A percentile compares a stretch with the other conserved stretches of the same genome.
phyloP scores from a whole-genome alignment of 1,140 invertebrate species.

The Rhagoletis zephyria region DNA sequence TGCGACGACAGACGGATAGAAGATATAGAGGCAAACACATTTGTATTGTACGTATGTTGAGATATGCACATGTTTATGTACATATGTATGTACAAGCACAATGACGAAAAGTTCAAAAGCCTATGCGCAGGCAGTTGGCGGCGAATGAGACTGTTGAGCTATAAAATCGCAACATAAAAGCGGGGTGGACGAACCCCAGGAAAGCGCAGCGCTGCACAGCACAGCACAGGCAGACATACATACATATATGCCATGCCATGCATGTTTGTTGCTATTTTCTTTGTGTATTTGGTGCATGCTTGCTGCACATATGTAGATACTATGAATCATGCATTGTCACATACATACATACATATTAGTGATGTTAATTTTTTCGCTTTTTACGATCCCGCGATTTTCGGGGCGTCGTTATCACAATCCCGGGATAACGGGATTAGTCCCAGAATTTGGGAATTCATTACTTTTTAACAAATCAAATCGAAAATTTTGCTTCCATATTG shows the following conservation, averaged over 20 bases:
- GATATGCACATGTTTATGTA: slow-evolving; percentile 22
- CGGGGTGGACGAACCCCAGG: neutral
- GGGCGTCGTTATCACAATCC: too few relatives aligned
- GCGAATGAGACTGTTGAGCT: slow-evolving; percentile 25
- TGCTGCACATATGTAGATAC: too few relatives aligned
- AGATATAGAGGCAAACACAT: neutral
- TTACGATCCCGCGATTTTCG: too few relatives aligned
- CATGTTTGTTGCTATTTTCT: too few relatives aligned
- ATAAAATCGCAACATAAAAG: slow-evolving; percentile 18
- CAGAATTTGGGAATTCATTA: too few relatives aligned
- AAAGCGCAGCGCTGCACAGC: too few relatives aligned
- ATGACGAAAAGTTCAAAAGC: slow-evolving; percentile 45
- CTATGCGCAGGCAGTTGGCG: slow-evolving; percentile 24
- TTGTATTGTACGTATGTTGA: neutral
- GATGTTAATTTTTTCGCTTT: too few relatives aligned
- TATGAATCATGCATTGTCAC: neutral
- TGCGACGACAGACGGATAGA: neutral
- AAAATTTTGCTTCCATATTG: too few relatives aligned
- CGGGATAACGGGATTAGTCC: too few relatives aligned
- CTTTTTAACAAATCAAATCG: too few relatives aligned
- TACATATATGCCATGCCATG: neutral
- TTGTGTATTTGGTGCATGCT: too few relatives aligned
- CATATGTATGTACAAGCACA: neutral
- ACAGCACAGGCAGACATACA: too few relatives aligned
- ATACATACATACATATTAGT: neutral